Evolutionary conservation across 2,797 vertebrate species (phyloP).

Genomic region (Melanogrammus aeglefinus): DNA sequence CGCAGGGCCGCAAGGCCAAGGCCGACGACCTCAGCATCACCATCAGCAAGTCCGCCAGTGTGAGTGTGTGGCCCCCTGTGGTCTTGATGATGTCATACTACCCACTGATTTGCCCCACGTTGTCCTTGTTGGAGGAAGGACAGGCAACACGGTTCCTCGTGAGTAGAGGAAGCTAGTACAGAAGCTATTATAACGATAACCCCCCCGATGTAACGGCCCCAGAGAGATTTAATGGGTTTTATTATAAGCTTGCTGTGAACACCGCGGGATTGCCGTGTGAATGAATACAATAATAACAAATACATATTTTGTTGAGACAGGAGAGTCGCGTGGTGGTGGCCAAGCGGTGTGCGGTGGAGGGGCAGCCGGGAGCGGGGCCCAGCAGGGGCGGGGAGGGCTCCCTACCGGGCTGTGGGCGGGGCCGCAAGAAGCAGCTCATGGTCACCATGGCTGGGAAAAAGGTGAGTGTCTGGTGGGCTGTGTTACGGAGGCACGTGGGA

Average conservation of each 20-base stretch:
- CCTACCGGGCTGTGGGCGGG: slow-evolving; percentile 70
- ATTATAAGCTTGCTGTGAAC: background rate
- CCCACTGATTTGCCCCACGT: background rate
- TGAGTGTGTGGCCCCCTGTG: slow-evolving; percentile 64
- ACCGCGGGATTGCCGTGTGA: background rate
- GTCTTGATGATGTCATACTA: background rate
- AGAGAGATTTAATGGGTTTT: background rate
- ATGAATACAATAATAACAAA: background rate
- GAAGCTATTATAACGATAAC: background rate
- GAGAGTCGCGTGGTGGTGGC: slow-evolving; percentile 89
- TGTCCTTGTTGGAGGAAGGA: background rate
- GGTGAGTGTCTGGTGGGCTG: slow-evolving; percentile 40
- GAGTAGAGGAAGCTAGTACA: background rate
- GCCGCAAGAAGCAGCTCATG: slow-evolving; percentile 84
- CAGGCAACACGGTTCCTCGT: background rate
- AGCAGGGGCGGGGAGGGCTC: slow-evolving; percentile 62
- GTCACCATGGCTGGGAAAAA: slow-evolving; percentile 89
- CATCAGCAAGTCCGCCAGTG: slow-evolving; percentile 86
- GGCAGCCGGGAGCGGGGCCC: slow-evolving; percentile 53
- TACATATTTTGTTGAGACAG: slow-evolving; percentile 60
- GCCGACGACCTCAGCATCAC: slow-evolving; percentile 90
- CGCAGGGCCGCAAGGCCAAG: slow-evolving; percentile 78
- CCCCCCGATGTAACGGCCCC: background rate
- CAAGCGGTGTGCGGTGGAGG: slow-evolving; percentile 62
- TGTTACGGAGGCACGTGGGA: too few species aligned